A percentile compares a stretch with the other conserved stretches of the same genome.
These are phyloP conservation scores for Nymphalis urticae DNA, from an alignment of 2,888 invertebrate genomes.

Conservation along the genomic window DNA sequence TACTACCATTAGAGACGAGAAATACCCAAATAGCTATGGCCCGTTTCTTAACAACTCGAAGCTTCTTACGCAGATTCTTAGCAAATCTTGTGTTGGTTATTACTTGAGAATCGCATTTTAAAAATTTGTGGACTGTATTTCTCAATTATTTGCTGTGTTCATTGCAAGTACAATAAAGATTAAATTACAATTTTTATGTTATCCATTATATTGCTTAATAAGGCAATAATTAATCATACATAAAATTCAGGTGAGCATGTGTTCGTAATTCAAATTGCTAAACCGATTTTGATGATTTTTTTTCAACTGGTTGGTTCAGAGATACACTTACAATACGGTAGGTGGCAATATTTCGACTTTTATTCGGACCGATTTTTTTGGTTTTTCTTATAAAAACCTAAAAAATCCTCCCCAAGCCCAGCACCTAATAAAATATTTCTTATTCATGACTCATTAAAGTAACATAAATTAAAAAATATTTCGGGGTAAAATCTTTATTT, in stretches of 20 bases:
- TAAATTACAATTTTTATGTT: neutral
- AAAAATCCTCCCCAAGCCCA: too few species aligned
- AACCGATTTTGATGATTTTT: too few species aligned
- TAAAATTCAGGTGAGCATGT: too few species aligned
- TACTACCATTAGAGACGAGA: conserved; percentile 49
- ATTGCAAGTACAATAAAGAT: neutral
- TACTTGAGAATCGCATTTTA: conserved; percentile 45
- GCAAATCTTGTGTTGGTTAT: conserved; percentile 48
- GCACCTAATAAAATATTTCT: too few species aligned
- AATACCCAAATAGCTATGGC: conserved; percentile 54
- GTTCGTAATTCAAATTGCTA: too few species aligned
- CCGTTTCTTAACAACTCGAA: conserved; percentile 53
- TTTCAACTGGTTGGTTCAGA: too few species aligned
- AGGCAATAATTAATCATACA: neutral
- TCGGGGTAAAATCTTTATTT: too few species aligned
- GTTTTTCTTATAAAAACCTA: too few species aligned
- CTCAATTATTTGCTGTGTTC: conserved; percentile 47
- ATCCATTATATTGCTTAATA: neutral
- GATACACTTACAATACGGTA: too few species aligned
- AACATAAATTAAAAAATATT: neutral
- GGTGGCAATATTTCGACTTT: too few species aligned
- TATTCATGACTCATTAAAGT: too few species aligned
- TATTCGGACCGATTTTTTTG: too few species aligned
- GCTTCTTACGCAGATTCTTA: conserved; percentile 43
- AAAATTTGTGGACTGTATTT: conserved; percentile 47